These are phyloP conservation scores for Hyphantria cunea DNA, from an alignment of 1,140 invertebrate genomes.

Conservation along the genomic window DNA sequence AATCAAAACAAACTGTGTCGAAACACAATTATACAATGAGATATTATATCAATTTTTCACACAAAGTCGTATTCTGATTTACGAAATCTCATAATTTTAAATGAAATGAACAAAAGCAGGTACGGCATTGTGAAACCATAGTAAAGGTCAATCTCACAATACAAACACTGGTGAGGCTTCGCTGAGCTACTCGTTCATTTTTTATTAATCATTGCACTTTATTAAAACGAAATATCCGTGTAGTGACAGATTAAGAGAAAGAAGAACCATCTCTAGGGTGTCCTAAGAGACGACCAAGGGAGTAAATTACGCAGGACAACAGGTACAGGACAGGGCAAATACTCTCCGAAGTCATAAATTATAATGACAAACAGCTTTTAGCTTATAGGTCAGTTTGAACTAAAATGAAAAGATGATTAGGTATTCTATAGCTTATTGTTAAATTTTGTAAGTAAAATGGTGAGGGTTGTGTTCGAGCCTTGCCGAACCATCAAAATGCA, in stretches of 20 bases:
- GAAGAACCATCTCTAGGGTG: no score
- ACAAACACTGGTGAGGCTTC: constrained; percentile 45
- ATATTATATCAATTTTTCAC: not conserved
- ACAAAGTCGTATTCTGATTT: not conserved
- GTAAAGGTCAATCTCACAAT: constrained; percentile 46
- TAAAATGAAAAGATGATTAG: no score
- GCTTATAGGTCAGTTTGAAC: no score
- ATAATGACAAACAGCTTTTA: no score
- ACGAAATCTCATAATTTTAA: constrained; percentile 1
- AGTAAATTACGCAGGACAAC: no score
- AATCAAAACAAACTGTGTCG: no score
- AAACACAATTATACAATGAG: not conserved
- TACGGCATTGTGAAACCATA: constrained; percentile 49
- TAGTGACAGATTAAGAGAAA: no score
- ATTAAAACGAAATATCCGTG: no score
- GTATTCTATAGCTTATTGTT: constrained; percentile 25
- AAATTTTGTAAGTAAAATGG: constrained; percentile 38
- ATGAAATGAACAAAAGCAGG: constrained; percentile 27
- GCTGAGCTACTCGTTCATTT: constrained; percentile 24
- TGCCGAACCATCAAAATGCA: constrained; percentile 51
- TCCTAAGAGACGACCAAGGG: no score
- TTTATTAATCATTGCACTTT: not conserved
- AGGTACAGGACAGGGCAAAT: no score
- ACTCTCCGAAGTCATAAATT: no score
- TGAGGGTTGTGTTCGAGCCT: constrained; percentile 3